Conservation (phyloP, 2,113 vertebrate species). For the Syngnathus floridae region DNA sequence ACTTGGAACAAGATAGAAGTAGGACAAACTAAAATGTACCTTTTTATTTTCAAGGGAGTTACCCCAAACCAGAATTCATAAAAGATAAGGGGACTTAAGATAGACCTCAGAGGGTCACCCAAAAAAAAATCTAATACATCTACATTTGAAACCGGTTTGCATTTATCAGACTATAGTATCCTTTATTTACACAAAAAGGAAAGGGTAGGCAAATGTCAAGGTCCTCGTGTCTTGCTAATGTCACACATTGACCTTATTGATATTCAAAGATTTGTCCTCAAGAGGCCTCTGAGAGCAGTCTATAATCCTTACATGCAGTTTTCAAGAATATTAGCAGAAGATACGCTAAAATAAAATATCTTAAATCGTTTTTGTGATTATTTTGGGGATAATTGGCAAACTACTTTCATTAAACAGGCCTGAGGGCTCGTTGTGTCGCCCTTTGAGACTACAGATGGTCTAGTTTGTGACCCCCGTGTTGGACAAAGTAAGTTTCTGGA, state of each 20-base stretch:
- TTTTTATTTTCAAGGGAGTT: too few species aligned
- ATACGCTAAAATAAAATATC: not conserved
- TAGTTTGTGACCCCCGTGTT: not conserved
- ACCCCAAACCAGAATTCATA: not conserved
- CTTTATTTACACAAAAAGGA: conserved; percentile 16
- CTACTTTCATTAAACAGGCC: not conserved
- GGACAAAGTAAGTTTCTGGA: conserved; percentile 16
- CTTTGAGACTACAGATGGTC: too few species aligned
- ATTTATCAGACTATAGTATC: conserved; percentile 32
- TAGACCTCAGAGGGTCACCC: not conserved
- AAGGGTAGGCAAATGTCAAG: conserved; percentile 29
- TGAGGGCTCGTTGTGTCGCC: too few species aligned
- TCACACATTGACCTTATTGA: conserved; percentile 47
- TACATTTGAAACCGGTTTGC: conserved; percentile 24
- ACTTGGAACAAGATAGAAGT: not conserved
- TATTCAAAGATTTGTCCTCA: conserved; percentile 39
- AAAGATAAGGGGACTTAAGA: not conserved
- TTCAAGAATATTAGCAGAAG: conserved; percentile 5
- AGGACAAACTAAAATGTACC: not conserved
- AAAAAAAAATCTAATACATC: not conserved
- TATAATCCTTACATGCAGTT: conserved; percentile 34
- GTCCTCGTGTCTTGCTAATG: conserved; percentile 45
- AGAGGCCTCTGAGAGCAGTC: conserved; percentile 27
- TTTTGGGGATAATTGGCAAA: not conserved
- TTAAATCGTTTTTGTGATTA: too few species aligned